Evolutionary conservation across 2,113 vertebrate genomes (phyloP), one percentile per base, ranked within the genome.

Genomic region (Caloenas nicobarica): DNA sequence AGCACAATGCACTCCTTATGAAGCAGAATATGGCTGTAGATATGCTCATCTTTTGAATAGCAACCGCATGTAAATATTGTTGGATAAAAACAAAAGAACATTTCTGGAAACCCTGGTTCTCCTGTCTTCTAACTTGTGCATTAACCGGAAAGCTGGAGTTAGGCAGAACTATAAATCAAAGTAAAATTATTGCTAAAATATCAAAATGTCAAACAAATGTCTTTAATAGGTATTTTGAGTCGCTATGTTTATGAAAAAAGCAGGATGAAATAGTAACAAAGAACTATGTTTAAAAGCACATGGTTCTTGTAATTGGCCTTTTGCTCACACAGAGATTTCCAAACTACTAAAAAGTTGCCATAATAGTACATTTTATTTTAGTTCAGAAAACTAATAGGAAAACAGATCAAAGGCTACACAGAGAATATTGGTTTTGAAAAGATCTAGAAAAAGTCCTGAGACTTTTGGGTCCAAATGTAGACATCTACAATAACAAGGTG

Each of bases 201-300:
- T 83, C 9, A 88, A 71, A 86, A 91, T 68, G 77, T 85, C 78
- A 91, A 93, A 95, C 69, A 97, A 82, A 89, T 71, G 28, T 88
- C 57, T 94, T 50, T 72, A 83, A 64, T 70, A 74, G 38, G 34
- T 78, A 44, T 70, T 84, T 22, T 3, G 5, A 76, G 51, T 66
- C 42, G 48, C 81, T 58, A 13, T 88, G 76, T 76, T 93, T 94
- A 91, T 64, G 44, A 77, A 83, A 87, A 79, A 76, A 76, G 4
- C 21, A 88, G 53, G 17, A 38, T 48, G 21, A 93, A 91, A 88
- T 51, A 56, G 13, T 48, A 86, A 90, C 66, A 88, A 76, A 88
- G 48, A 80, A 26, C 16, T 73, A 5, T 40, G 14, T 81, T 88
- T 79, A 81, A 95, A 93, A 93, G 16, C 12, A 85, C 10, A 40